Conservation (phyloP, 1,140 invertebrate species). For the Saccostrea glomerata region DNA sequence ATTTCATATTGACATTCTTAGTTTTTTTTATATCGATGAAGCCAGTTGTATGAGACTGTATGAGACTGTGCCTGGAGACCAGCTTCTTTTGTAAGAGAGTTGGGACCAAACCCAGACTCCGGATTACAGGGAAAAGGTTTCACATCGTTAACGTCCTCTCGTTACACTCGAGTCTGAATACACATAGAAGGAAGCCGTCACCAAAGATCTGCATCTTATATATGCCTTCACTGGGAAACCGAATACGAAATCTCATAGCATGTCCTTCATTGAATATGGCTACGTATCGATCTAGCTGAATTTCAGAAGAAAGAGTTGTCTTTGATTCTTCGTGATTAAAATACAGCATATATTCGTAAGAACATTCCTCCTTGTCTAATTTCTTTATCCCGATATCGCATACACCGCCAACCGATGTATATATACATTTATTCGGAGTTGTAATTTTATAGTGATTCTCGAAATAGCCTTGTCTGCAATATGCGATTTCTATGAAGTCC, state of each 20-base stretch:
- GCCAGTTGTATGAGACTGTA: conserved; percentile 40
- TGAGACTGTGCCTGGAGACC: conserved; percentile 48
- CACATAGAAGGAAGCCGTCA: conserved; percentile 35
- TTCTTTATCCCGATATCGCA: conserved; percentile 39
- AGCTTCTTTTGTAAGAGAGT: conserved; percentile 26
- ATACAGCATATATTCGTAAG: conserved; percentile 39
- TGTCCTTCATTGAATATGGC: conserved; percentile 38
- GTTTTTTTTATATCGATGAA: conserved; percentile 5
- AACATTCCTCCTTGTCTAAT: not conserved
- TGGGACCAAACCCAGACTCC: conserved; percentile 55
- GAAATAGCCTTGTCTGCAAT: conserved; percentile 49
- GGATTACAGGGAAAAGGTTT: conserved; percentile 50
- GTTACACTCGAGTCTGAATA: conserved; percentile 54
- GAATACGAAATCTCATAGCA: conserved; percentile 40
- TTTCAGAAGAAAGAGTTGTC: conserved; percentile 1
- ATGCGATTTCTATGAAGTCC: conserved; percentile 52
- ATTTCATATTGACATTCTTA: conserved; percentile 42
- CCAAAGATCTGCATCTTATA: conserved; percentile 51
- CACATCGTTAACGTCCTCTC: conserved; percentile 44
- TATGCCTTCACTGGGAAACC: conserved; percentile 49
- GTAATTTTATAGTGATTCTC: conserved; percentile 44
- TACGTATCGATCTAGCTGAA: conserved; percentile 49
- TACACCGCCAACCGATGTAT: conserved; percentile 30
- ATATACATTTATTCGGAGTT: conserved; percentile 43
- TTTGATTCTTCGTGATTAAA: conserved; percentile 47